Conservation (phyloP, 1,140 invertebrate species). For the Mya arenaria region DNA sequence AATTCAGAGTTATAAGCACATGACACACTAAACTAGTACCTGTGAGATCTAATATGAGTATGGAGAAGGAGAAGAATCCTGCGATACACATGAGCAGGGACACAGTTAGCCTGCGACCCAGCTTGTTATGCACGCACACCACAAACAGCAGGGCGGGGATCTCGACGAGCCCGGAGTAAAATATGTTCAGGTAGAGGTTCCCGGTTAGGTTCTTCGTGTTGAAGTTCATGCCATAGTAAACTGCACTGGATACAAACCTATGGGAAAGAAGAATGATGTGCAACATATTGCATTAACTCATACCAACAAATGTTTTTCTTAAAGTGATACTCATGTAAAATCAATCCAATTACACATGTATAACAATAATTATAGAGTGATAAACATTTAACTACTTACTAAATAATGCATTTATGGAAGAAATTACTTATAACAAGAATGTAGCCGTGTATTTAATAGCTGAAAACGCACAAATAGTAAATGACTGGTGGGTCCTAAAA, state of each 20-base stretch:
- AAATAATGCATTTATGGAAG: too few relatives aligned
- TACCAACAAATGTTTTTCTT: not conserved
- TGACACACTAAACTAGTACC: slow-evolving; percentile 62
- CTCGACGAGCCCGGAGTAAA: slow-evolving; percentile 77
- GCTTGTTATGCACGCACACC: slow-evolving; percentile 73
- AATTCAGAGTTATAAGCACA: too few relatives aligned
- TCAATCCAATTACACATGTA: not conserved
- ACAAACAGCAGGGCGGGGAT: slow-evolving; percentile 77
- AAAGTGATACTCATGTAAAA: not conserved
- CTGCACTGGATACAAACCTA: slow-evolving; percentile 78
- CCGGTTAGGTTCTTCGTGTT: slow-evolving; percentile 76
- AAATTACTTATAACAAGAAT: too few relatives aligned
- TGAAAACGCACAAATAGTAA: too few relatives aligned
- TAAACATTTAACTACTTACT: too few relatives aligned
- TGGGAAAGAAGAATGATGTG: slow-evolving; percentile 40
- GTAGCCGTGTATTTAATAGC: too few relatives aligned
- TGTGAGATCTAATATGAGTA: slow-evolving; percentile 68
- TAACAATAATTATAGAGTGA: too few relatives aligned
- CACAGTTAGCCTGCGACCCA: slow-evolving; percentile 74
- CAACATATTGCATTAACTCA: not conserved
- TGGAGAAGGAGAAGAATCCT: slow-evolving; percentile 72
- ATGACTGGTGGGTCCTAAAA: too few relatives aligned
- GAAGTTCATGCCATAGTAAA: slow-evolving; percentile 79
- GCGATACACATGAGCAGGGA: slow-evolving; percentile 68
- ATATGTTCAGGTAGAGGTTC: slow-evolving; percentile 78